Evolutionary conservation across 2,113 vertebrate genomes (phyloP).

Genomic region (Dascyllus trimaculatus): DNA sequence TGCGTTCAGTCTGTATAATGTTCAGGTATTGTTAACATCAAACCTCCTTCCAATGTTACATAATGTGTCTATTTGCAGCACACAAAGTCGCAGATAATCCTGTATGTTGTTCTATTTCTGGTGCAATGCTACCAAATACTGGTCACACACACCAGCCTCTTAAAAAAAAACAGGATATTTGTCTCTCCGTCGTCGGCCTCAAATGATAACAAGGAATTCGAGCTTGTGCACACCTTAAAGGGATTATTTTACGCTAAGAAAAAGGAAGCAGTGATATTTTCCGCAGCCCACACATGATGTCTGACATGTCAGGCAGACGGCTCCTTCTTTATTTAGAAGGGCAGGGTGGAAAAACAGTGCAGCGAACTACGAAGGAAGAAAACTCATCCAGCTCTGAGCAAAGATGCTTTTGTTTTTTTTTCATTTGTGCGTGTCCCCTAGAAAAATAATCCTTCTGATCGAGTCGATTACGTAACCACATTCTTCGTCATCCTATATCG

Average conservation of each 20-base stretch:
- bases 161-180: conserved; percentile 38
- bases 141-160: neutral
- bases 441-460: conserved; percentile 10
- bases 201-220: neutral
- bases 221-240: neutral
- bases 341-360: conserved; percentile 25
- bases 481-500: conserved; percentile 3
- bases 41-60: conserved; percentile 27
- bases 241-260: neutral
- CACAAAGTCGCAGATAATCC: conserved; percentile 43
- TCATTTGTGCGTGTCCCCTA: neutral
- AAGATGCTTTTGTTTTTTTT: neutral
- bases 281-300: conserved; percentile 12
- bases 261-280: conserved; percentile 1
- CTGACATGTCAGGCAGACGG: conserved; percentile 20
- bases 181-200: neutral
- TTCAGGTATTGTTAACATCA: conserved; percentile 57
- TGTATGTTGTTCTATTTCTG: conserved; percentile 52
- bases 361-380: neutral
- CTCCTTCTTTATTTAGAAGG: conserved; percentile 23
- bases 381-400: neutral
- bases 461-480: conserved; percentile 38
- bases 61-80: conserved; percentile 46
- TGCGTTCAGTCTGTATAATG: conserved; percentile 14
- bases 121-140: neutral